Evolutionary conservation across 53 echinoderm and acorn worm genomes (phyloP), one percentile per base, ranked within the genome.

Genomic region (Holothuria leucospilota): DNA sequence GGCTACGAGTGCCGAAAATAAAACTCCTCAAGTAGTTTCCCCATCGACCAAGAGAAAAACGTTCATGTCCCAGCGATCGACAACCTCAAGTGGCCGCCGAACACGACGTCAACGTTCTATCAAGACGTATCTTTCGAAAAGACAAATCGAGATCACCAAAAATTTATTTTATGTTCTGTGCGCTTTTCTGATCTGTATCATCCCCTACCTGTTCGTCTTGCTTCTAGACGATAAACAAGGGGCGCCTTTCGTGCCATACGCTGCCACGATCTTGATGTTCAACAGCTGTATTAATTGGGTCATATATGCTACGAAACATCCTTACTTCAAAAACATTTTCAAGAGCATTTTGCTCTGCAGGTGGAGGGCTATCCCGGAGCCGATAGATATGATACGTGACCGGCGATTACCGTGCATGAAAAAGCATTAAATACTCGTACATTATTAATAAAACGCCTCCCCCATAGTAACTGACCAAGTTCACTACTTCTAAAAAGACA

Each of bases 261-360:
- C 94, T 1, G 91, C 77, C 1, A 88, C 82, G 9, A 59, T 94
- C 12, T 68, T 91, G n/a, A 71, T 94, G 21, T 85, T 88, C 34
- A 94, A 94, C 82, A 91, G 91, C 58, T 94, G 94, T 82, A 77
- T 94, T 24, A 94, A 94, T 70, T 91, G 91, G 61, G 66, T 94
- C n/a, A 86, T 94, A 63, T 94, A 94, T 68, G 94, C 94, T 0
- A 94, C 91, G 11, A 94, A 94, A 77, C 94, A 94, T 63, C 94
- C 91, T 4, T 65, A 87, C 87, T 94, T 94, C 75, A 93, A 90
- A 65, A 80, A 58, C 24, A 81, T 90, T 16, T 90, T 90, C 82
- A 77, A 80, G 51, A 79, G 69, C 73, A 93, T 93, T n/a, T 69
- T 87, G 39, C n/a, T 21, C 13, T 90, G 90, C 49, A 84, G 71